Evolutionary conservation across 2,888 invertebrate genomes (phyloP).

Genomic region (Rhorus exstirpatorius): DNA sequence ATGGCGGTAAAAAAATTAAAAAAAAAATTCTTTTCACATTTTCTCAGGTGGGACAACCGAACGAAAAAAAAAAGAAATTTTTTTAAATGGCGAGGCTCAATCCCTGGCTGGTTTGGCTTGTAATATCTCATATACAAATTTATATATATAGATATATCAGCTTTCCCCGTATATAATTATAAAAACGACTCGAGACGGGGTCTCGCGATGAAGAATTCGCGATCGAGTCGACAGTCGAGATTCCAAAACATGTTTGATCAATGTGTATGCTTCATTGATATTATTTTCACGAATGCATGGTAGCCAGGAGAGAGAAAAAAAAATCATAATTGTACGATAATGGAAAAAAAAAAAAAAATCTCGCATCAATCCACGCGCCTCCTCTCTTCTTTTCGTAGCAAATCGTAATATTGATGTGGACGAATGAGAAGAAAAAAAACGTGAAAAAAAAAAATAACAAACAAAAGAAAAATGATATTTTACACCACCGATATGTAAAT

Average conservation of each 20-base stretch:
- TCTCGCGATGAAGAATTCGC: background rate
- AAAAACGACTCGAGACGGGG: conserved; percentile 26
- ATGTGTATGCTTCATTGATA: conserved; percentile 16
- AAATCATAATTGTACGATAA: conserved; percentile 6
- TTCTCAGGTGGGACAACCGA: too few relatives aligned
- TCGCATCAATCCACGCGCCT: conserved; percentile 46
- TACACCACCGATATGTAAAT: conserved; percentile 68
- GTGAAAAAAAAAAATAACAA: background rate
- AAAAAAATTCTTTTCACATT: too few relatives aligned
- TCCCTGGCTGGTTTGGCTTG: too few relatives aligned
- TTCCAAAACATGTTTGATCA: conserved; percentile 27
- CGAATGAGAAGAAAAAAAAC: background rate
- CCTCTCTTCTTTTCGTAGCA: conserved; percentile 44
- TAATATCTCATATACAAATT: too few relatives aligned
- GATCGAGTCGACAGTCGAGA: conserved; percentile 18
- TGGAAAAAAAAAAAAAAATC: conserved; percentile 32
- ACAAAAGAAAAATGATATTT: conserved; percentile 61
- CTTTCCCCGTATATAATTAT: conserved; percentile 21
- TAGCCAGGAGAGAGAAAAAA: conserved; percentile 4
- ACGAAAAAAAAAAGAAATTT: too few relatives aligned
- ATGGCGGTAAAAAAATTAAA: too few relatives aligned
- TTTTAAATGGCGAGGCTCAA: too few relatives aligned
- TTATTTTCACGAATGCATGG: conserved; percentile 40
- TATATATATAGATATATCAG: background rate
- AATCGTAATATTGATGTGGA: conserved; percentile 19